Evolutionary conservation across 2,888 invertebrate species (phyloP).

Genomic region (Quadriops clusia): DNA sequence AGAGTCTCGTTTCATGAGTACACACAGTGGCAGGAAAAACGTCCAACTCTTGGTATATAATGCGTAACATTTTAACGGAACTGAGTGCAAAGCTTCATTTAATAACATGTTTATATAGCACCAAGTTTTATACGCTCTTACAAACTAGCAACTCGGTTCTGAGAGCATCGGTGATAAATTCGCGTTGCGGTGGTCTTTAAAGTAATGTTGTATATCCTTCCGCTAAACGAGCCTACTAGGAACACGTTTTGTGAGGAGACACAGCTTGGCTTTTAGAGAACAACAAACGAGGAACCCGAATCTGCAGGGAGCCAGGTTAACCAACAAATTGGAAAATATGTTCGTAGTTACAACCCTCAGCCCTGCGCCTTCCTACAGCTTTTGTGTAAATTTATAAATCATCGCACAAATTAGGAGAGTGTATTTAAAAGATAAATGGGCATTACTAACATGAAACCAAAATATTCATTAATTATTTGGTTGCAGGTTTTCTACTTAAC

Average conservation of each 20-base stretch:
- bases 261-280: conserved; percentile 19
- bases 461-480: conserved; percentile 3
- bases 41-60: too few relatives aligned
- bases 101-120: too few relatives aligned
- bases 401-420: conserved; percentile 16
- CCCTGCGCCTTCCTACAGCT: conserved; percentile 12
- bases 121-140: too few relatives aligned
- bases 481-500: too few relatives aligned
- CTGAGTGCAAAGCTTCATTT: too few relatives aligned
- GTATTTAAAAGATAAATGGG: conserved; percentile 14
- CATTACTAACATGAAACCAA: conserved; percentile 11
- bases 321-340: conserved; percentile 21
- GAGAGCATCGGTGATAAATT: conserved; percentile 17
- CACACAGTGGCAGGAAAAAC: too few relatives aligned
- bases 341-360: conserved; percentile 13
- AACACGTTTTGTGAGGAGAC: conserved; percentile 14
- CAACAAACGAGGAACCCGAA: conserved; percentile 16
- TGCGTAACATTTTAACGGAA: too few relatives aligned
- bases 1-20: too few relatives aligned
- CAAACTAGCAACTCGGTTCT: too few relatives aligned
- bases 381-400: conserved; percentile 16
- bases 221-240: conserved; percentile 12
- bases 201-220: conserved; percentile 14
- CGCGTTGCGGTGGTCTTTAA: conserved; percentile 13
- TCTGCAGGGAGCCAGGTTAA: conserved; percentile 18